Evolutionary conservation across 2,888 invertebrate genomes (phyloP), one percentile per base, ranked within the genome.

Genomic region (Adelognathus sp.): DNA sequence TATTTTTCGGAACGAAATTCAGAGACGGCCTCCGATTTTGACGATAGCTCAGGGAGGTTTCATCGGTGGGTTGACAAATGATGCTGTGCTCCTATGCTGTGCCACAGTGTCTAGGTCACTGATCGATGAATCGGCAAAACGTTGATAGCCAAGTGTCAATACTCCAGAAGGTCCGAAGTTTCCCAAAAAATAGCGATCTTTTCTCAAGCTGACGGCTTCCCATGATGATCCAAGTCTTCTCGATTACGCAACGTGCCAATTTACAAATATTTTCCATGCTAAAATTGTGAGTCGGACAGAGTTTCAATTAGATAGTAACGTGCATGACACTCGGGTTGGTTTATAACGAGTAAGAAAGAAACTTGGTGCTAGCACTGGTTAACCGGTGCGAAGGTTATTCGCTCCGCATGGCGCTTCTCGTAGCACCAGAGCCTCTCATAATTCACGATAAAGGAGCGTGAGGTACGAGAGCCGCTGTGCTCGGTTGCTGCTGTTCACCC

Each of bases 361-460:
- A 74, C 70, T 71, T 50, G 50, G 27, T 9, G 41, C 14, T 24
- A 39, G 16, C 46, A 52, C 29, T 39, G 75, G 46, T 61, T 46
- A 74, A 74, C 70, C 58, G 60, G 70, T 66, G 78, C 60, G 66
- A 70, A 66, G 31, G 63, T 74, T 74, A 70, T 73, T 70, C 58
- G 78, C 63, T 66, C 64, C 70, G 64, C 70, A 60, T 66, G 74
- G 66, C 60, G 74, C 74, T 74, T n/a, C 74, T 60, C 60, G 70
- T 61, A 44, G 70, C 46, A 70, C 39, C 29, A 66, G 74, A 74
- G 74, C 77, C 77, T 76, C 80, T 82, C 84, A 80, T 85, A 86
- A 86, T 82, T 84, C 83, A 83, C 71, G 83, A 85, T 85, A 84
- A 85, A 86, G 81, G 79, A 84, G 83, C 81, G 71, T 71, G 82